A percentile compares a stretch with the other conserved stretches of the same genome.
These are phyloP conservation scores for Lasaia peninsularis DNA, from an alignment of 1,140 invertebrate species.

Conservation along the genomic window DNA sequence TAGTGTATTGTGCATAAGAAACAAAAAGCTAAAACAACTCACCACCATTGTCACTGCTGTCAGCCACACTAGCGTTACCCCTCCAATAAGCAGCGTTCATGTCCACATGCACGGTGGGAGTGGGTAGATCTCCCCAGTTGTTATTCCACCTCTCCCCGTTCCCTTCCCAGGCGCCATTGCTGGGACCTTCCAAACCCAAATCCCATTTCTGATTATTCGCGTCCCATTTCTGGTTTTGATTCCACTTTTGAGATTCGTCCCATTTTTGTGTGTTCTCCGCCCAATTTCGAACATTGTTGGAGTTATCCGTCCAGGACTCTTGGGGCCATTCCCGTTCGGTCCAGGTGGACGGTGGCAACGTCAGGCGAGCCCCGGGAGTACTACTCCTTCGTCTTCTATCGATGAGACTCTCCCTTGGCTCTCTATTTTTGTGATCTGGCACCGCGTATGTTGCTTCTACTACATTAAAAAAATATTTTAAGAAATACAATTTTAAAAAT, in stretches of 20 bases:
- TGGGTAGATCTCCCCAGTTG: slow-evolving; percentile 59
- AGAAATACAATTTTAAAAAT: too few relatives aligned
- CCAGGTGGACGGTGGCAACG: slow-evolving; percentile 49
- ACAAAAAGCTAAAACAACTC: slow-evolving; percentile 18
- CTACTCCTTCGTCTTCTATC: slow-evolving; percentile 56
- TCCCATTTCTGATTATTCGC: slow-evolving; percentile 45
- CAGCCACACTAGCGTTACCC: slow-evolving; percentile 78
- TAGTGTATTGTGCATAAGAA: too few relatives aligned
- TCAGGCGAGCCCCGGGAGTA: slow-evolving; percentile 53
- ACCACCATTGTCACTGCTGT: slow-evolving; percentile 75
- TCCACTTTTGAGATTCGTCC: slow-evolving; percentile 48
- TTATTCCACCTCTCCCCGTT: slow-evolving; percentile 54
- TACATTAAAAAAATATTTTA: slow-evolving; percentile 8
- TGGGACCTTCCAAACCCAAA: slow-evolving; percentile 29
- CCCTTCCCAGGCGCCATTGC: slow-evolving; percentile 45
- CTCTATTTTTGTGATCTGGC: slow-evolving; percentile 56
- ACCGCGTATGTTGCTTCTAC: slow-evolving; percentile 66
- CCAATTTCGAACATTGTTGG: slow-evolving; percentile 56
- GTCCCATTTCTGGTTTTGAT: slow-evolving; percentile 50
- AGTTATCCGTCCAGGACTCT: slow-evolving; percentile 63
- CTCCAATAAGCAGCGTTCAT: slow-evolving; percentile 73
- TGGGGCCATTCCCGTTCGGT: slow-evolving; percentile 45
- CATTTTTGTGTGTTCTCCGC: slow-evolving; percentile 49
- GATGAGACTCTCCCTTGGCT: slow-evolving; percentile 50
- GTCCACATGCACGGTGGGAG: slow-evolving; percentile 62